Percentiles rank a stretch among this genome's conserved stretches.
These are phyloP conservation scores for Pelodiscus sinensis DNA, from an alignment of 2,113 vertebrate genomes.

Conservation along the genomic window DNA sequence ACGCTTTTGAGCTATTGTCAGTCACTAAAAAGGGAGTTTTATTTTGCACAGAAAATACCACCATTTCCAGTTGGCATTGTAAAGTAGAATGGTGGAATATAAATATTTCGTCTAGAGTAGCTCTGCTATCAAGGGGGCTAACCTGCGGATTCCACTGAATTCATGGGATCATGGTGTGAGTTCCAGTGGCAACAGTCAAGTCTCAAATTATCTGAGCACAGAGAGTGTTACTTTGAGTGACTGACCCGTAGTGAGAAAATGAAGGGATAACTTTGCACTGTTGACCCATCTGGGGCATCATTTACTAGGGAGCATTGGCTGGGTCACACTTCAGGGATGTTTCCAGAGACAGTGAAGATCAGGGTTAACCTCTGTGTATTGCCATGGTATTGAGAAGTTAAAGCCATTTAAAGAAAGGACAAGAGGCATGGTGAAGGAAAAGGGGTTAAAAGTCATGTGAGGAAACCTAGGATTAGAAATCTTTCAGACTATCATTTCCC, in stretches of 20 bases:
- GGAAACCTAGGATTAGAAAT: background rate
- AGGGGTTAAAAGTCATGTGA: background rate
- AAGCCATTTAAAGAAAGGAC: background rate
- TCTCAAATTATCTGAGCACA: background rate
- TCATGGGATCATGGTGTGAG: slow-evolving; percentile 2
- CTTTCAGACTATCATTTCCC: background rate
- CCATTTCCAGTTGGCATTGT: slow-evolving; percentile 17
- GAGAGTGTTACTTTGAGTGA: background rate
- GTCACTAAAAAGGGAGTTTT: background rate
- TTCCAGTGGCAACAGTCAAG: slow-evolving; percentile 1
- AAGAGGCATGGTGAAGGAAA: background rate
- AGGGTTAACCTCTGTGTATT: background rate
- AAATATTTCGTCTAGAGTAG: slow-evolving; percentile 30
- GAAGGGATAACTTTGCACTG: background rate
- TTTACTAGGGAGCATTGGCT: background rate
- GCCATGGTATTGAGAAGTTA: background rate
- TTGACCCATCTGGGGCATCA: background rate
- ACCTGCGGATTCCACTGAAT: slow-evolving; percentile 22
- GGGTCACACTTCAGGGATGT: background rate
- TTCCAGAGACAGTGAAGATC: background rate
- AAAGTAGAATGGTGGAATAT: slow-evolving; percentile 35
- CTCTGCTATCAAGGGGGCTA: background rate
- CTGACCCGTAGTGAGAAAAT: background rate
- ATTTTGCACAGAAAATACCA: background rate
- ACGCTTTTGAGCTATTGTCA: background rate